These are phyloP conservation scores for Brassicogethes aeneus DNA, from an alignment of 2,888 invertebrate genomes.

Conservation along the genomic window DNA sequence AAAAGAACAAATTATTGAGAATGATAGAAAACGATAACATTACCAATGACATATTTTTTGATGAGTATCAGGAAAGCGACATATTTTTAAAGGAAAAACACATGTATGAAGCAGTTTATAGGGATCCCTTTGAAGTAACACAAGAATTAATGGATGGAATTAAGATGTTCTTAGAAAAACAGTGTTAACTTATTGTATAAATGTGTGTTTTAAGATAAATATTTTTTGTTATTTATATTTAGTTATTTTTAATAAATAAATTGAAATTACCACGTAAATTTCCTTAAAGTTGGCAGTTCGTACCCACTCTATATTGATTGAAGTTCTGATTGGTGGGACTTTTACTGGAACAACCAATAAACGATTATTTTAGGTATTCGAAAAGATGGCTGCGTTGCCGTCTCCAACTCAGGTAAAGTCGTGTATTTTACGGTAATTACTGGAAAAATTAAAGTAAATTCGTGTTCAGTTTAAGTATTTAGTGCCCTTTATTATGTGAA, in stretches of 20 bases:
- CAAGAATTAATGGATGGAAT: slow-evolving; percentile 7
- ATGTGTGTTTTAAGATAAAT: not conserved
- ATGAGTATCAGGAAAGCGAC: slow-evolving; percentile 32
- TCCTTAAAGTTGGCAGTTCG: slow-evolving; percentile 10
- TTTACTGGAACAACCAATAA: slow-evolving; percentile 28
- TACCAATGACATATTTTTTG: slow-evolving; percentile 27
- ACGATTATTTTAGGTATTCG: slow-evolving; percentile 33
- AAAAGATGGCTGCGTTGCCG: slow-evolving; percentile 78
- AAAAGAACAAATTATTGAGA: slow-evolving; percentile 31
- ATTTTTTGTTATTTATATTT: too few relatives aligned
- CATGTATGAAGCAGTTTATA: slow-evolving; percentile 19
- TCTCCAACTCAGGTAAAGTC: slow-evolving; percentile 66
- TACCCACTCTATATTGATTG: slow-evolving; percentile 29
- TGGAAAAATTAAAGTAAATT: slow-evolving; percentile 1
- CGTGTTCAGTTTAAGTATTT: not conserved
- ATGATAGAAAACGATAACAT: slow-evolving; percentile 33
- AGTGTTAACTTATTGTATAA: not conserved
- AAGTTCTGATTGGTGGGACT: slow-evolving; percentile 28
- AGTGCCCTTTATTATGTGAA: not conserved
- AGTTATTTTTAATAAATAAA: too few relatives aligned
- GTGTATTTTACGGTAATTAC: not conserved
- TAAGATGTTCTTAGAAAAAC: slow-evolving; percentile 1
- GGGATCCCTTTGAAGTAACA: slow-evolving; percentile 22
- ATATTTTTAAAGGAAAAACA: slow-evolving; percentile 29
- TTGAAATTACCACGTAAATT: slow-evolving; percentile 5